Base-by-base conservation (phyloP, 2,888 invertebrate genomes). In the Ariolimax columbianus region DNA sequence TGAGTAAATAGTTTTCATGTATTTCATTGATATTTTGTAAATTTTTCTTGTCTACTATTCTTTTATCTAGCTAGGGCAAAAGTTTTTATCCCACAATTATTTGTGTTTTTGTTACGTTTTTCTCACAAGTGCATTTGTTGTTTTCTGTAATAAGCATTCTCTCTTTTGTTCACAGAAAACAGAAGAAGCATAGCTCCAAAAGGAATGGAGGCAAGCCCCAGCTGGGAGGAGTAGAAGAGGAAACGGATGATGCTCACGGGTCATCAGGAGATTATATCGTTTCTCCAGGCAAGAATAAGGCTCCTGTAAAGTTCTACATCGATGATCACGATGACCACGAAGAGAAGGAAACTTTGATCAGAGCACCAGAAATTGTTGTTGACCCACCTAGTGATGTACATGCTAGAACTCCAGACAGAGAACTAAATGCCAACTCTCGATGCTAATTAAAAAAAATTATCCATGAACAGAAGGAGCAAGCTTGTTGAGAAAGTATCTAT, bases 301-400 rank as follows among this genome's bases (percentile, higher is more conserved):
- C 85, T 14, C 89, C 90, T 0, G 91, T 91, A 66, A 88, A 89
- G 72, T 92, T 92, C 84, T 92, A 91, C 88, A 91, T 92, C 33
- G 91, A 92, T 47, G 92, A 92, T 26, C 87, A 86, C 36, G 89
- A 89, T 43, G 87, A 87, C 30, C 86, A 87, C 23, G 87, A 85
- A 3, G 91, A 91, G 82, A 89, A 89, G 51, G 90, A 90, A 40
- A 88, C 88, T 55, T 84, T 90, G 59, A 88, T 92, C 33, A 47
- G 4, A 14, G 87, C 89, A 11, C 91, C 91, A 14, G 89, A 90
- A 33, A 92, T 92, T 59, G 88, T 91, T 19, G 89, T 92, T 11
- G 92, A 92, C 72, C 92, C 92, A 7, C 92, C 92, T 11, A 91
- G 91, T 83, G 89, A 90, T 82, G 75, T 82, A 0, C 82, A 82